These are phyloP conservation scores for Melolontha melolontha DNA, from an alignment of 2,888 invertebrate genomes.

Conservation along the genomic window DNA sequence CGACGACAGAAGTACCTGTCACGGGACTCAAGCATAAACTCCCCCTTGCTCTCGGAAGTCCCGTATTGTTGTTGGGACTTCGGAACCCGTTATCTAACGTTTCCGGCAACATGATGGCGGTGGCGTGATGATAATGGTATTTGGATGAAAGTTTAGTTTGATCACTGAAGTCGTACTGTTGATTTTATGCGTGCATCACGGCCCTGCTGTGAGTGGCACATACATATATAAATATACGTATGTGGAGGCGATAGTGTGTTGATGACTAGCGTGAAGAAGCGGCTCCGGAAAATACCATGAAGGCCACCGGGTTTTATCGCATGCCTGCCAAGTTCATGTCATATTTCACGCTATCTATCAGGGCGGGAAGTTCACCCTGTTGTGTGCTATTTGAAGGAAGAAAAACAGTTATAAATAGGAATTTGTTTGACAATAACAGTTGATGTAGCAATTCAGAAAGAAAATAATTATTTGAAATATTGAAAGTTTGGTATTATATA, in stretches of 20 bases:
- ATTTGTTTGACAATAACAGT: no score
- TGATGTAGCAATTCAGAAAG: no score
- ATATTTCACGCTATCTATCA: constrained; percentile 38
- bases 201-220: constrained; percentile 2
- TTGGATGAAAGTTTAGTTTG: background rate
- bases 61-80: constrained; percentile 63
- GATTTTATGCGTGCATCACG: constrained; percentile 14
- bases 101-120: constrained; percentile 58
- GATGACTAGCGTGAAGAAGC: constrained; percentile 1
- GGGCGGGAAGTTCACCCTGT: constrained; percentile 1
- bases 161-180: background rate
- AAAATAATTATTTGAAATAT: no score
- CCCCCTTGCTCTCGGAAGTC: constrained; percentile 61
- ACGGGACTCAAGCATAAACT: constrained; percentile 62
- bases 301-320: constrained; percentile 28
- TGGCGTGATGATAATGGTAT: background rate
- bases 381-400: constrained; percentile 20
- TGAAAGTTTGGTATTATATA: no score
- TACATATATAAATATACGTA: background rate
- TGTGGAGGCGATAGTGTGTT: background rate
- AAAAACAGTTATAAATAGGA: constrained; percentile 4
- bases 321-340: constrained; percentile 30
- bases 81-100: constrained; percentile 61
- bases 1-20: constrained; percentile 55
- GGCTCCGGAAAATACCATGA: background rate